Percentiles rank a stretch among this genome's conserved stretches.
These are phyloP conservation scores for Microdon myrmicae DNA, from an alignment of 2,888 invertebrate species.

Conservation along the genomic window DNA sequence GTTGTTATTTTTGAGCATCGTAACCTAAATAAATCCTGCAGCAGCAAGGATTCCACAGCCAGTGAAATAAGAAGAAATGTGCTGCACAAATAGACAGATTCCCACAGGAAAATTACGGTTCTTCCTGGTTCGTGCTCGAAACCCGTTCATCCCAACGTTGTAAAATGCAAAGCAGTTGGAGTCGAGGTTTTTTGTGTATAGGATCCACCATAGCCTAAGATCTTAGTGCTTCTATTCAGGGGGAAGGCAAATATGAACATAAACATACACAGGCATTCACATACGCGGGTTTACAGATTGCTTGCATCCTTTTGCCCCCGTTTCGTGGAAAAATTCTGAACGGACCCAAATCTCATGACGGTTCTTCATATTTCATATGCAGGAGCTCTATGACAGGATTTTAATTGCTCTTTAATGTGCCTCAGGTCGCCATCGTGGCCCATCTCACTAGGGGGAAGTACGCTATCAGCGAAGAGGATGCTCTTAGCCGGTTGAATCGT, in stretches of 20 bases:
- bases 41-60: constrained; percentile 8
- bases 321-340: constrained; percentile 19
- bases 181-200: constrained; percentile 23
- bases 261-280: constrained; percentile 4
- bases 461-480: constrained; percentile 29
- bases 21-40: constrained; percentile 47
- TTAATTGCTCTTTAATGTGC: constrained; percentile 52
- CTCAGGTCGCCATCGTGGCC: constrained; percentile 45
- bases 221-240: constrained; percentile 13
- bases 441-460: constrained; percentile 21
- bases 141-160: constrained; percentile 9
- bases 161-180: constrained; percentile 48
- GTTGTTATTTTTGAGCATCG: constrained; percentile 42
- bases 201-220: constrained; percentile 35
- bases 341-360: constrained; percentile 42
- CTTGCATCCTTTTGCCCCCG: neutral
- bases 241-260: constrained; percentile 26
- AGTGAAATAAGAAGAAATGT: constrained; percentile 21
- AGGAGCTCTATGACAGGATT: constrained; percentile 52
- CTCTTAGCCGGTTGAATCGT: constrained; percentile 12
- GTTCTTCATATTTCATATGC: constrained; percentile 51
- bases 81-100: constrained; percentile 32
- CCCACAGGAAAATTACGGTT: constrained; percentile 42
- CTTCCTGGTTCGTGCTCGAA: neutral
- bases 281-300: neutral